These are phyloP conservation scores for Trilocha varians DNA, from an alignment of 2,888 invertebrate genomes.

Conservation along the genomic window DNA sequence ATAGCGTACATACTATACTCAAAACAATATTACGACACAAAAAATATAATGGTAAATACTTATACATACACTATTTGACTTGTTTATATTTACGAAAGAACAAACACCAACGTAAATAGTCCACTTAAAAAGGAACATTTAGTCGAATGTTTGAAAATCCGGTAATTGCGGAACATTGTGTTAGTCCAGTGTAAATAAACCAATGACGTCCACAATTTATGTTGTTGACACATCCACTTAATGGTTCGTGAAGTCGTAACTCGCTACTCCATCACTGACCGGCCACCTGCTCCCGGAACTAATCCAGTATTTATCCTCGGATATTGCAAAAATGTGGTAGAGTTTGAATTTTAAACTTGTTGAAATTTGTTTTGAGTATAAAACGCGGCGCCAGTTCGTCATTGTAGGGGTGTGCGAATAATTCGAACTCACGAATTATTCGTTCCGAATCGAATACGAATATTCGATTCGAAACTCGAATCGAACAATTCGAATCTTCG, in stretches of 20 bases:
- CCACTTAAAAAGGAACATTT: neutral
- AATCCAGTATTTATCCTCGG: neutral
- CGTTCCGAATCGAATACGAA: too few species aligned
- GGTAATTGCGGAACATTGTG: neutral
- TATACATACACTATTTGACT: too few species aligned
- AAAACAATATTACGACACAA: too few species aligned
- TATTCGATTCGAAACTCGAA: too few species aligned
- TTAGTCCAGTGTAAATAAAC: slow-evolving; percentile 1
- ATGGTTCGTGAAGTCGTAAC: slow-evolving; percentile 8
- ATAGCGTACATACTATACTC: too few species aligned
- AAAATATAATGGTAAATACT: too few species aligned
- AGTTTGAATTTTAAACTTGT: neutral
- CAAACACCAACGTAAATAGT: neutral
- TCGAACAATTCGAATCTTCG: too few species aligned
- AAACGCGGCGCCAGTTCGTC: too few species aligned
- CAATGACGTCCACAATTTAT: slow-evolving; percentile 3
- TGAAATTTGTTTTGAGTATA: neutral
- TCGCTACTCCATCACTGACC: slow-evolving; percentile 12
- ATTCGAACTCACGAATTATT: too few species aligned
- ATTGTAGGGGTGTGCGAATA: too few species aligned
- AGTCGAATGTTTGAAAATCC: neutral
- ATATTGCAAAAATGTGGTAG: neutral
- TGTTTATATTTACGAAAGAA: too few species aligned
- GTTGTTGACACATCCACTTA: slow-evolving; percentile 8
- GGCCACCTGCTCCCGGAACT: slow-evolving; percentile 15